A percentile compares a stretch with the other conserved stretches of the same genome.
Conservation (phyloP, 2,113 vertebrate genomes). For the Cynoglossus semilaevis region DNA sequence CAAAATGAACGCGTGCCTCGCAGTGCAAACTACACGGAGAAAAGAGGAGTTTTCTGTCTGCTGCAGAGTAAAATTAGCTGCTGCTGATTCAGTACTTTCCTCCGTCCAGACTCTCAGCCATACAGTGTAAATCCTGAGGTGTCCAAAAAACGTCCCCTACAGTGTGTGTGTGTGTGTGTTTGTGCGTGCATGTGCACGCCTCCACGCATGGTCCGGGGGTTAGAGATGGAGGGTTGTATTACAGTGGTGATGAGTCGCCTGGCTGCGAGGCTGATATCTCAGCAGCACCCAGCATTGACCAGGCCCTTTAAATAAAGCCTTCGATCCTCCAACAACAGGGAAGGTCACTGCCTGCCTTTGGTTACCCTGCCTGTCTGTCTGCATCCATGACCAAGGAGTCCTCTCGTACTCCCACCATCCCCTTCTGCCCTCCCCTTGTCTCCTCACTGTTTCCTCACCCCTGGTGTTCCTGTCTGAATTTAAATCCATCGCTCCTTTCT, state of each 20-base stretch:
- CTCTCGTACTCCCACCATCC: conserved; percentile 59
- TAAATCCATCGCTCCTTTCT: conserved; percentile 26
- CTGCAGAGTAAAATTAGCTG: conserved; percentile 68
- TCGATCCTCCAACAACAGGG: conserved; percentile 69
- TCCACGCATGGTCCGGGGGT: conserved; percentile 29
- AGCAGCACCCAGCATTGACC: conserved; percentile 76
- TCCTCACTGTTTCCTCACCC: conserved; percentile 22
- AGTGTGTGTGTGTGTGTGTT: conserved; percentile 32
- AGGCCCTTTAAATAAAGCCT: conserved; percentile 78
- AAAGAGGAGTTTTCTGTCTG: conserved; percentile 46
- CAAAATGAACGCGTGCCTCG: conserved; percentile 19
- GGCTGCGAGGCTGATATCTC: conserved; percentile 71
- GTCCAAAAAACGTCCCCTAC: conserved; percentile 65
- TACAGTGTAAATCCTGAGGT: conserved; percentile 64
- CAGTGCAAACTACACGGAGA: conserved; percentile 57
- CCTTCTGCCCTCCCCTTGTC: conserved; percentile 45
- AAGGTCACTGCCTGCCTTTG: conserved; percentile 79
- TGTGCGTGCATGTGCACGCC: conserved; percentile 14
- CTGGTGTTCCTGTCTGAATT: conserved; percentile 12
- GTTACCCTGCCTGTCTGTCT: conserved; percentile 82
- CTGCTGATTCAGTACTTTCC: conserved; percentile 70
- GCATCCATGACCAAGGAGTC: conserved; percentile 67
- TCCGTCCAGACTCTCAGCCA: conserved; percentile 60
- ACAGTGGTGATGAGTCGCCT: conserved; percentile 71
- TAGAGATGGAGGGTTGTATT: conserved; percentile 69